phyloP scores from a whole-genome alignment of 35 echinoderm and acorn worm genomes.

The Chiridota heheva region DNA sequence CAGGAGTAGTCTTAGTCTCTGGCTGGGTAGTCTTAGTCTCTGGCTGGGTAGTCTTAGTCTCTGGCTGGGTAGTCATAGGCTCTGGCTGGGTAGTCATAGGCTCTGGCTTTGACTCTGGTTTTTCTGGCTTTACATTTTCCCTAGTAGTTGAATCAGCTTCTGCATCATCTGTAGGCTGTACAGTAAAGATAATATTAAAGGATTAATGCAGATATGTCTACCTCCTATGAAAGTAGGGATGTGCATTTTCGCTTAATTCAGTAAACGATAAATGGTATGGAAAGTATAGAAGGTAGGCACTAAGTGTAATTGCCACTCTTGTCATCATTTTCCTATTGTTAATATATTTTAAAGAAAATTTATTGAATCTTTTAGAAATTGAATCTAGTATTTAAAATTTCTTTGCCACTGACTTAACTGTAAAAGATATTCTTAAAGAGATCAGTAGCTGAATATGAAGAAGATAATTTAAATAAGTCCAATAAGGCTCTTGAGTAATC shows the following conservation, averaged over 20 bases:
- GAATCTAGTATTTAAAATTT: no score
- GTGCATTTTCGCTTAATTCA: no score
- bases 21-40: constrained; percentile 29
- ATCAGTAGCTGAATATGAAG: no score
- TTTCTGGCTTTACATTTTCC: constrained; percentile 1
- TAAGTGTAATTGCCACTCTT: neutral
- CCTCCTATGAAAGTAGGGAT: neutral
- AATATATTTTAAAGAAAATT: no score
- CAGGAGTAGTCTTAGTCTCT: constrained; percentile 23
- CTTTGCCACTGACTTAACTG: no score
- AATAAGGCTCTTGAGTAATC: no score
- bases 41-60: constrained; percentile 27
- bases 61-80: constrained; percentile 23
- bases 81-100: constrained; percentile 2
- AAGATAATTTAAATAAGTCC: no score
- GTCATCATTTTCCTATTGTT: neutral
- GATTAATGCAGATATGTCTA: neutral
- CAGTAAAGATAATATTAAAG: neutral
- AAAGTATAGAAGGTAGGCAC: neutral
- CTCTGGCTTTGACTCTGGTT: constrained; percentile 20
- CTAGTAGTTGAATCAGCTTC: neutral
- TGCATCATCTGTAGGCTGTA: neutral
- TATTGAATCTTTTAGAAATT: no score
- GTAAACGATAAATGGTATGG: neutral
- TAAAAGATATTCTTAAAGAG: no score